Evolutionary conservation across 2,797 vertebrate species (phyloP).

Genomic region (Tokudaia tokunoshimensis): DNA sequence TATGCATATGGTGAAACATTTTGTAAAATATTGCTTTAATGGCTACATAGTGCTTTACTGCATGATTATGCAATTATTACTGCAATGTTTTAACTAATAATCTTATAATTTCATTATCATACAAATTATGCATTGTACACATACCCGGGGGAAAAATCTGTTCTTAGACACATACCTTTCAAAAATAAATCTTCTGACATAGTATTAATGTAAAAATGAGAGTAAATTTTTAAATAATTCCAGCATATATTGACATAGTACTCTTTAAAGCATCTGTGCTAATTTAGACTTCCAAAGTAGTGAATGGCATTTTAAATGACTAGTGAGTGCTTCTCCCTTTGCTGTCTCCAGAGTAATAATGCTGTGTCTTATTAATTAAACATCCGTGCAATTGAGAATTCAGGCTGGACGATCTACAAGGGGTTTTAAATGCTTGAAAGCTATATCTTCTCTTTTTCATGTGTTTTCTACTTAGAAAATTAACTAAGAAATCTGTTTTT

Average conservation of each 20-base stretch:
- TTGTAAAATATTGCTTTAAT: slow-evolving; percentile 17
- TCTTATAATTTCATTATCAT: slow-evolving; percentile 24
- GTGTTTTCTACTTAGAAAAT: slow-evolving; percentile 44
- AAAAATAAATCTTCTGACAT: slow-evolving; percentile 36
- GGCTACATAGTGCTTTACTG: not conserved
- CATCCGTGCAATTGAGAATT: slow-evolving; percentile 56
- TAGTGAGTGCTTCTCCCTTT: not conserved
- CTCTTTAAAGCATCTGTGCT: slow-evolving; percentile 11
- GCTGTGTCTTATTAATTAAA: slow-evolving; percentile 72
- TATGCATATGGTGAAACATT: not conserved
- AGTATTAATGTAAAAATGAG: not conserved
- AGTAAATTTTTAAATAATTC: slow-evolving; percentile 16
- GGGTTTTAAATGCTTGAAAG: slow-evolving; percentile 54
- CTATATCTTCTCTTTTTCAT: not conserved
- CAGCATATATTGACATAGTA: not conserved
- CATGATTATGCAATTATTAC: not conserved
- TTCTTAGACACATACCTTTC: not conserved
- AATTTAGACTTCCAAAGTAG: slow-evolving; percentile 42
- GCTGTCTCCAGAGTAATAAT: slow-evolving; percentile 23
- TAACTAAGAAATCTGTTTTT: not conserved
- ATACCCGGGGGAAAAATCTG: not conserved
- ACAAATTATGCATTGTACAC: not conserved
- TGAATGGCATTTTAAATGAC: slow-evolving; percentile 56
- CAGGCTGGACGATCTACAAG: not conserved
- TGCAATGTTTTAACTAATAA: not conserved